Evolutionary conservation across 2,797 vertebrate species (phyloP), one percentile per base, ranked within the genome.

Genomic region (Petrocephalus sullivani): DNA sequence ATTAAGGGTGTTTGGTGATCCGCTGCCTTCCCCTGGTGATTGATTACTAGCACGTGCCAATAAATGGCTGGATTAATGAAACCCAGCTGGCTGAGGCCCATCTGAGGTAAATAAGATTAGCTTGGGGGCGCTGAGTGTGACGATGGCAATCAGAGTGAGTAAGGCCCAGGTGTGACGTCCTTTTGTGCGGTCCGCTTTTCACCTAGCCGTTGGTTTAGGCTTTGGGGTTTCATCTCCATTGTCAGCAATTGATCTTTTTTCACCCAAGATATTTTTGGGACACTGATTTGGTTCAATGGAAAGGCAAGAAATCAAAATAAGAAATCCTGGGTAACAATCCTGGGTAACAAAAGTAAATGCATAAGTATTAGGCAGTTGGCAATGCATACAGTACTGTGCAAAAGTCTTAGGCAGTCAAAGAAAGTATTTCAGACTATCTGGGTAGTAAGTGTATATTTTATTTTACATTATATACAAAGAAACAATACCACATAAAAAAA

Each of bases 21-120:
- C 21, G 41, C 19, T 81, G 75, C 75, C 75, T 49, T 81, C 75
- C 75, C 19, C 16, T 49, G 41, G 41, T 81, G 75, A 81, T 10
- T 81, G 75, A 81, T 49, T n/a, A 49, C 41, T 19, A 16, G 41
- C 75, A 49, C 21, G 41, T 81, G 75, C 41, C 75, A 81, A 81
- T 81, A 81, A 81, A 81, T 49, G 75, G 41, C 67, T 81, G 75
- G 37, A 81, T 81, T 81, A 81, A 81, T 81, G 41, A 81, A 49
- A 49, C 19, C 75, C 75, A 81, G 41, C 75, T 49, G 75, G 75
- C 19, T 10, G 19, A 49, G 41, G 37, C 75, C n/a, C 75, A 49
- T 81, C 21, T 81, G 46, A 49, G 75, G 41, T 81, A 81, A 81
- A 81, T 81, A 49, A 81, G 75, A 49, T 49, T 21, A 81, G 41